phyloP scores from a whole-genome alignment of 64 coral and sea anemone species.

The Montipora capricornis region DNA sequence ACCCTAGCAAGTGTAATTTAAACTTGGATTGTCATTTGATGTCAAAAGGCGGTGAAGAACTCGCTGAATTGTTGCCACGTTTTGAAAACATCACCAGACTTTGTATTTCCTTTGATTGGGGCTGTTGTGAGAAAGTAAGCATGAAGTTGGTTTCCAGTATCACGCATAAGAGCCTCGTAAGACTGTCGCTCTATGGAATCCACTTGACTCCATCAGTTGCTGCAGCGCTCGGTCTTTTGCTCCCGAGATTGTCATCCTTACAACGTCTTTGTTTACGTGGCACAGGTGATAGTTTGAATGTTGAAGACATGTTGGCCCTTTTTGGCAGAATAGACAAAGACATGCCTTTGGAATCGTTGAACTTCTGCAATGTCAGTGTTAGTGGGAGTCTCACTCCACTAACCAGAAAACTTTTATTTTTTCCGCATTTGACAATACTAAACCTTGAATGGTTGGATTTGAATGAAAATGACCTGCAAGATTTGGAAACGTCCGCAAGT shows the following conservation, averaged over 20 bases:
- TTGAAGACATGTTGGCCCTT: not conserved
- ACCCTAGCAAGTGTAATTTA: too few species aligned
- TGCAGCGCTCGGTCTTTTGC: not conserved
- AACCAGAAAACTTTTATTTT: not conserved
- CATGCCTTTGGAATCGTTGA: not conserved
- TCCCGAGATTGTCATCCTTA: constrained; percentile 2
- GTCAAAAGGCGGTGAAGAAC: too few species aligned
- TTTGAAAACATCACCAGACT: not conserved
- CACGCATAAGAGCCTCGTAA: not conserved
- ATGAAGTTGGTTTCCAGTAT: not conserved
- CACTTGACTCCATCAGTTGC: not conserved
- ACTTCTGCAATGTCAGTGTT: not conserved
- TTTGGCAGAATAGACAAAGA: not conserved
- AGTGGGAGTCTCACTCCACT: not conserved
- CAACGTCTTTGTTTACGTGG: not conserved
- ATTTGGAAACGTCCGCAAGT: too few species aligned
- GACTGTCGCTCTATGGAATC: not conserved
- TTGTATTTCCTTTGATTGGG: not conserved
- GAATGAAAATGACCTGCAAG: not conserved
- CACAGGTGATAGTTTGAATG: too few species aligned
- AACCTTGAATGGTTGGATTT: not conserved
- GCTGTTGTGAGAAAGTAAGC: not conserved
- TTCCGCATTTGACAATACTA: not conserved
- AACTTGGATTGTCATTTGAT: fast-evolving
- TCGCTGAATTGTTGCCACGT: not conserved